Evolutionary conservation across 2,113 vertebrate genomes (phyloP).

Genomic region (Empidonax alnorum): DNA sequence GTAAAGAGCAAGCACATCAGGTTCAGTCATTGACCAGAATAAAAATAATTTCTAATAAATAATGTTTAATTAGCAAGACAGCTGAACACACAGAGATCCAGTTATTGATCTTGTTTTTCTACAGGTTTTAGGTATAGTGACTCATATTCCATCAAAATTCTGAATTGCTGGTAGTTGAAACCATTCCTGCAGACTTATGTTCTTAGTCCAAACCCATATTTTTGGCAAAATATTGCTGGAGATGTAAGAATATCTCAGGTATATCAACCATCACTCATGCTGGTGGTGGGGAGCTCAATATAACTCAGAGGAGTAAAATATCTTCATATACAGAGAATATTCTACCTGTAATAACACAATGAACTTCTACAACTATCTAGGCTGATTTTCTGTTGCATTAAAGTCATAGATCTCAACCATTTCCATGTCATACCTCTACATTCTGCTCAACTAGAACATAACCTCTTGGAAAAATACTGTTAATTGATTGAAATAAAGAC

Average conservation of each 20-base stretch:
- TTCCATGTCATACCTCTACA: background rate
- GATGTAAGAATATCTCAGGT: background rate
- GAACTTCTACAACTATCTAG: background rate
- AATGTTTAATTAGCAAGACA: background rate
- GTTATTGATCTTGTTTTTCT: background rate
- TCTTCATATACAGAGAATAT: background rate
- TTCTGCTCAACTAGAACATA: background rate
- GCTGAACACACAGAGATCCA: background rate
- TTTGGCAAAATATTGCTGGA: background rate
- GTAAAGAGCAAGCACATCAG: background rate
- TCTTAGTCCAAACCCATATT: background rate
- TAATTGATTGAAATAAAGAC: background rate
- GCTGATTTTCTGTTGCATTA: background rate
- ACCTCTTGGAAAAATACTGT: background rate
- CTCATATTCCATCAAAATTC: background rate
- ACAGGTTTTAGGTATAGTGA: background rate
- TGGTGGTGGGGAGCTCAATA: background rate
- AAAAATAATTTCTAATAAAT: background rate
- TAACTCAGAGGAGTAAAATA: background rate
- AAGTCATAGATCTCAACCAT: background rate
- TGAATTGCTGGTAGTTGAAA: background rate
- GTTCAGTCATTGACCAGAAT: background rate
- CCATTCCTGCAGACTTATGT: background rate
- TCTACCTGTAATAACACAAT: background rate
- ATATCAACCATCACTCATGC: fast-evolving